A percentile compares a stretch with the other conserved stretches of the same genome.
Evolutionary conservation across 2,888 invertebrate species (phyloP).

Genomic region (Apotomis betuletana): DNA sequence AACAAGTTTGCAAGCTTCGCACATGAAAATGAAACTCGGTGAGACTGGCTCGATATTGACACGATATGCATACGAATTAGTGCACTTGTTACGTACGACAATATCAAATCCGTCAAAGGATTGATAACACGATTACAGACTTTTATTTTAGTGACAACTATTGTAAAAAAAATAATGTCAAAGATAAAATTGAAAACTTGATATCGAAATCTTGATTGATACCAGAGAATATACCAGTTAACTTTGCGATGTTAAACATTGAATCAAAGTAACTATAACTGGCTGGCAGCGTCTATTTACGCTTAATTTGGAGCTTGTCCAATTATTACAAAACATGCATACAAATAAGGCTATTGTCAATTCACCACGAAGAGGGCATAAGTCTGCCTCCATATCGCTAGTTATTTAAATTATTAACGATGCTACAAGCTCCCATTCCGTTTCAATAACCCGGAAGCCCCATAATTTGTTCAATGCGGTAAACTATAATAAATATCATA

Average conservation of each 20-base stretch:
- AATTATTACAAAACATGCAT: conserved; percentile 4
- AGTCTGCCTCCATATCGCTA: background rate
- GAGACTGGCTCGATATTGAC: conserved; percentile 1
- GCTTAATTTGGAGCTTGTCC: background rate
- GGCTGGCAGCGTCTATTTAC: background rate
- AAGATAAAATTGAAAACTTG: too few relatives aligned
- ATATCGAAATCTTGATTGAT: too few relatives aligned
- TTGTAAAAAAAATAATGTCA: too few relatives aligned
- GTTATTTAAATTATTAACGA: conserved; percentile 18
- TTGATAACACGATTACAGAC: too few relatives aligned
- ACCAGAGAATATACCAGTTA: too few relatives aligned
- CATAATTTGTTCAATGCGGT: conserved; percentile 21
- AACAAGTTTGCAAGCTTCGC: conserved; percentile 46
- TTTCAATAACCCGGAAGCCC: conserved; percentile 12
- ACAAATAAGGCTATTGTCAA: conserved; percentile 9
- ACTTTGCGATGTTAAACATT: background rate
- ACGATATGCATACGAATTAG: background rate
- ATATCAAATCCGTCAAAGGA: too few relatives aligned
- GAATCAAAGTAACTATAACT: background rate
- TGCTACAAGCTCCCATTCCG: conserved; percentile 5
- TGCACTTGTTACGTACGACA: too few relatives aligned
- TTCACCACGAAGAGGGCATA: background rate
- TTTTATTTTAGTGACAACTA: too few relatives aligned
- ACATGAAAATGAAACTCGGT: conserved; percentile 28
- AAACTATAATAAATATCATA: conserved; percentile 22